Conservation (phyloP, 2,113 vertebrate species). For the Oreochromis tanganicae region DNA sequence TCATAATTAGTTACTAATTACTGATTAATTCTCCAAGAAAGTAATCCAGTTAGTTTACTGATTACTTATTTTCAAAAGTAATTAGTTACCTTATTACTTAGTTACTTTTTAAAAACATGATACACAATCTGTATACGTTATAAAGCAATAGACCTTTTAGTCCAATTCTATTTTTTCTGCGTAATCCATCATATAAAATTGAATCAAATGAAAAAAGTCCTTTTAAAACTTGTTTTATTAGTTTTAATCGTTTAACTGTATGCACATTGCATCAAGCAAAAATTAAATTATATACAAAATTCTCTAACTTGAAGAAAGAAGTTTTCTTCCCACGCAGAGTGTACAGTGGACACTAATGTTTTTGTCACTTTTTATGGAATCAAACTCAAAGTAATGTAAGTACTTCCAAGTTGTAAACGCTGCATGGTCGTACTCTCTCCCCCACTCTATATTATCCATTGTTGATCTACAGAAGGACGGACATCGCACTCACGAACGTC, state of each 20-base stretch:
- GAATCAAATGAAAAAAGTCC: neutral
- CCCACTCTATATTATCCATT: neutral
- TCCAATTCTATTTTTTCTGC: accelerated
- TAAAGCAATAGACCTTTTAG: neutral
- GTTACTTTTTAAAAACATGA: neutral
- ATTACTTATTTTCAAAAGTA: neutral
- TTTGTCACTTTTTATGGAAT: neutral
- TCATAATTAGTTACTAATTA: neutral
- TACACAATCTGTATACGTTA: neutral
- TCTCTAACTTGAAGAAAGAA: neutral
- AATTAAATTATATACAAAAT: neutral
- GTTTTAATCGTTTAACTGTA: neutral
- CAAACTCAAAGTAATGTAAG: neutral
- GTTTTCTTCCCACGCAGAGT: neutral
- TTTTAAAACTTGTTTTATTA: neutral
- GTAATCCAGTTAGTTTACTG: neutral
- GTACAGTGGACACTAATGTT: neutral
- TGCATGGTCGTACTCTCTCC: neutral
- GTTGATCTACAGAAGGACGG: neutral
- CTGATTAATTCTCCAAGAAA: neutral
- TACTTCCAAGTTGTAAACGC: neutral
- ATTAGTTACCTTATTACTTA: neutral
- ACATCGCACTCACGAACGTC: accelerated
- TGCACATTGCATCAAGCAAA: neutral
- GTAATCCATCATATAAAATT: neutral